Evolutionary conservation across 2,113 vertebrate genomes (phyloP).

Genomic region (Irena cyanogastra): DNA sequence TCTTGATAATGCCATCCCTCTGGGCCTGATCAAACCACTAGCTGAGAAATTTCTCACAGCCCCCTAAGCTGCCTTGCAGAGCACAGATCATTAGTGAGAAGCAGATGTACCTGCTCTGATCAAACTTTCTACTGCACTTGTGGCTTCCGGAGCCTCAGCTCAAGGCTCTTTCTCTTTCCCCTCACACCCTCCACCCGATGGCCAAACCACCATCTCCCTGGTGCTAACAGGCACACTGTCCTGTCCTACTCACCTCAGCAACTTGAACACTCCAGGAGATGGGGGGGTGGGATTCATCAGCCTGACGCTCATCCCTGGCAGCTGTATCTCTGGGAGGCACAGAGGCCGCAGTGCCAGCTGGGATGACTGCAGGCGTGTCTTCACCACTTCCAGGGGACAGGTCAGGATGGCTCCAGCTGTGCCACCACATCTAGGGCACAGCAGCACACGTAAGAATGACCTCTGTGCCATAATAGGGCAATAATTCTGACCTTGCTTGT

Average conservation of each 20-base stretch:
- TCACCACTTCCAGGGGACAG: conserved; percentile 71
- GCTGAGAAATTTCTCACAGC: not conserved
- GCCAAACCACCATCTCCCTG: not conserved
- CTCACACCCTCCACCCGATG: not conserved
- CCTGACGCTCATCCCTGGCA: conserved; percentile 35
- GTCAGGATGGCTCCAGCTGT: conserved; percentile 68
- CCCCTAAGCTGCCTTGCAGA: not conserved
- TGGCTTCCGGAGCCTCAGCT: not conserved
- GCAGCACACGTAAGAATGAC: not conserved
- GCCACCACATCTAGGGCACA: conserved; percentile 53
- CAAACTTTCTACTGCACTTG: not conserved
- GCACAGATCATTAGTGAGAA: not conserved
- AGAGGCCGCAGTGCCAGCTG: conserved; percentile 28
- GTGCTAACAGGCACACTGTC: not conserved
- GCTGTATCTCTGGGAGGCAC: conserved; percentile 38
- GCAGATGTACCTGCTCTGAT: not conserved
- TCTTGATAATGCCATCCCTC: not conserved
- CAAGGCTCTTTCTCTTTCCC: not conserved
- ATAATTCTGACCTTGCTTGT: not conserved
- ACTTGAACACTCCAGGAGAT: conserved; percentile 34
- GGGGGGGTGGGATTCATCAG: conserved; percentile 3
- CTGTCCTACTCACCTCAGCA: conserved; percentile 53
- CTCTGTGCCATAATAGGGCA: not conserved
- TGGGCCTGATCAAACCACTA: not conserved
- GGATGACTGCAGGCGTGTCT: conserved; percentile 67